Conservation (phyloP, 92 coral and sea anemone genomes). For the Parazoanthus swiftii region DNA sequence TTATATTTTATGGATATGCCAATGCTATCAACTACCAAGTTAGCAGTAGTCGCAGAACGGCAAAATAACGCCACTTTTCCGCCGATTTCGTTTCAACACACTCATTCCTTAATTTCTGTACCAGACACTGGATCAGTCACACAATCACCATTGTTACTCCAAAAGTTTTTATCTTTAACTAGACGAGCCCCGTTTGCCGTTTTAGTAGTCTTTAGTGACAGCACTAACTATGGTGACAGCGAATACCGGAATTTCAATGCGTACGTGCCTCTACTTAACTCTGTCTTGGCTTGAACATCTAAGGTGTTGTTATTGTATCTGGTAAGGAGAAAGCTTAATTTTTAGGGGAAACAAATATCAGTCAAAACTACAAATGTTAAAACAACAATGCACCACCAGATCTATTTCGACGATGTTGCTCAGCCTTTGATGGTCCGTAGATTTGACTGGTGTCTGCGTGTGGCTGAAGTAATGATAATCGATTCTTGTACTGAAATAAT, state of each 20-base stretch:
- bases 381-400: constrained; percentile 15
- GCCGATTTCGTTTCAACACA: too few relatives aligned
- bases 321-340: neutral
- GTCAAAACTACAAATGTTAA: neutral
- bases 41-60: neutral
- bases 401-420: neutral
- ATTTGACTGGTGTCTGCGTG: neutral
- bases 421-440: neutral
- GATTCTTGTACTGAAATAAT: constrained; percentile 5
- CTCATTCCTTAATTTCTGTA: neutral
- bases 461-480: constrained; percentile 38
- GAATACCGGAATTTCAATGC: neutral
- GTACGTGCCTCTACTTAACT: neutral
- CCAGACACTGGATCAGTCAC: too few relatives aligned
- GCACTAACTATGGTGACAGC: too few relatives aligned
- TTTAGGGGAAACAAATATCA: neutral
- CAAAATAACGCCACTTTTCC: neutral
- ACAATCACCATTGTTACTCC: neutral
- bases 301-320: neutral
- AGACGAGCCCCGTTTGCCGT: neutral
- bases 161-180: neutral
- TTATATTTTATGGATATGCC: neutral
- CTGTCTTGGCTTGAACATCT: neutral
- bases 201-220: neutral
- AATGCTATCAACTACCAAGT: neutral